Percentiles rank a stretch among this genome's conserved stretches.
Conservation (phyloP, 2,797 vertebrate species). For the Artibeus lituratus region DNA sequence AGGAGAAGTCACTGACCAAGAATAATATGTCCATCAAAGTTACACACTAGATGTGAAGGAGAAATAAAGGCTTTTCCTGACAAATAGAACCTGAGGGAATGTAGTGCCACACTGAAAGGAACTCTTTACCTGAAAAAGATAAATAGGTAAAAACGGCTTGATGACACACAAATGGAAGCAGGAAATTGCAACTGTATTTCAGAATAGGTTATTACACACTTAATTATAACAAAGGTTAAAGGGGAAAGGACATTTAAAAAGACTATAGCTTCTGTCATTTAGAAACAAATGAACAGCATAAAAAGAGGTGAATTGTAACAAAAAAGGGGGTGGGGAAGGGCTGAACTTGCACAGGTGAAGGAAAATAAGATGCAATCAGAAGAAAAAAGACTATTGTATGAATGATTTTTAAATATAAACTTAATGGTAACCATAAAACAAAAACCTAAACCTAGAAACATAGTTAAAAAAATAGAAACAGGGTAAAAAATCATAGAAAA, state of each 20-base stretch:
- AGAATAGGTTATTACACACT: neutral
- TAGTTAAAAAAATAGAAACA: too few relatives aligned
- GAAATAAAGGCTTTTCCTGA: too few relatives aligned
- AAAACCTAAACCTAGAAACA: too few relatives aligned
- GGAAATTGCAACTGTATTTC: neutral
- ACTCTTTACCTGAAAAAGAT: neutral
- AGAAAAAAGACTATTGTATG: too few relatives aligned
- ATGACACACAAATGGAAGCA: neutral
- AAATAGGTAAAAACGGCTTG: neutral
- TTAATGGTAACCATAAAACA: too few relatives aligned
- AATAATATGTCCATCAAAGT: too few relatives aligned
- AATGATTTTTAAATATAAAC: too few relatives aligned
- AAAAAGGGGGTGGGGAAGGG: neutral
- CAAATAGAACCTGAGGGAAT: too few relatives aligned
- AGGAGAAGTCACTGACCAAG: too few relatives aligned
- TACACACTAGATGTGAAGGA: too few relatives aligned
- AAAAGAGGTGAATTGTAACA: neutral
- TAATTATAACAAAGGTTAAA: neutral
- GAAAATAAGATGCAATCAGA: too few relatives aligned
- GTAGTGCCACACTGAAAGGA: neutral
- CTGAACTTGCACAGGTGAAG: neutral
- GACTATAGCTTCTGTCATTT: neutral
- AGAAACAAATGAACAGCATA: neutral
- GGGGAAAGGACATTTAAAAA: neutral
- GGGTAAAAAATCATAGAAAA: too few relatives aligned